Percentiles rank a stretch among this genome's conserved stretches.
phyloP scores from a whole-genome alignment of 1,140 invertebrate species.

The Chrysoperla carnea region DNA sequence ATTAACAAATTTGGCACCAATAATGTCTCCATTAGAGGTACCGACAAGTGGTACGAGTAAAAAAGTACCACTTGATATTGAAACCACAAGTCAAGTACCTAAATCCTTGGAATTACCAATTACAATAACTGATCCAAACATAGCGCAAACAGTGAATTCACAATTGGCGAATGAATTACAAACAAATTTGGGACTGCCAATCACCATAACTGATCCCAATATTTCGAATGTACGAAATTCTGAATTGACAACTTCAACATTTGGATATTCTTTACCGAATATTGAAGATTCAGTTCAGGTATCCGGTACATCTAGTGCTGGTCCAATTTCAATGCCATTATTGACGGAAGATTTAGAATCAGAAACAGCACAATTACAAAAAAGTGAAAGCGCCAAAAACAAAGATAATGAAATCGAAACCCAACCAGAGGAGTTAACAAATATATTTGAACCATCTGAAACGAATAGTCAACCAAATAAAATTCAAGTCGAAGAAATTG shows the following conservation, averaged over 20 bases:
- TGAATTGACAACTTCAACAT: conserved; percentile 16
- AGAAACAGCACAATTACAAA: not conserved
- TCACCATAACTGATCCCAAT: conserved; percentile 46
- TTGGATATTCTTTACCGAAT: conserved; percentile 15
- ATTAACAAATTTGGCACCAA: conserved; percentile 47
- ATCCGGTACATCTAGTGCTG: conserved; percentile 5
- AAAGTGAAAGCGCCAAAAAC: not conserved
- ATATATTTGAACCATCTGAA: not conserved
- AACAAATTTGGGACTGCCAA: conserved; percentile 43
- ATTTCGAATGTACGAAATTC: conserved; percentile 25
- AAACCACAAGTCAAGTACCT: conserved; percentile 20
- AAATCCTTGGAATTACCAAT: conserved; percentile 30
- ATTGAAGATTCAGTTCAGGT: conserved; percentile 16
- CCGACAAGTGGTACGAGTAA: conserved; percentile 36
- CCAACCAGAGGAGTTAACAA: not conserved
- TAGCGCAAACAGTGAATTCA: conserved; percentile 31
- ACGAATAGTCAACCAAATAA: not conserved
- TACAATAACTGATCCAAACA: conserved; percentile 30
- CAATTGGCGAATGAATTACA: conserved; percentile 26
- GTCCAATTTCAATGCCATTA: conserved; percentile 8
- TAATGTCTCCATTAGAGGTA: conserved; percentile 60
- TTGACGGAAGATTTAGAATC: conserved; percentile 12
- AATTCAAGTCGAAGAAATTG: not conserved
- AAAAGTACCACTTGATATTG: conserved; percentile 9
- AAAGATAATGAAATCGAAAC: not conserved